These are phyloP conservation scores for Sebastes fasciatus DNA, from an alignment of 2,113 vertebrate species.

Conservation along the genomic window DNA sequence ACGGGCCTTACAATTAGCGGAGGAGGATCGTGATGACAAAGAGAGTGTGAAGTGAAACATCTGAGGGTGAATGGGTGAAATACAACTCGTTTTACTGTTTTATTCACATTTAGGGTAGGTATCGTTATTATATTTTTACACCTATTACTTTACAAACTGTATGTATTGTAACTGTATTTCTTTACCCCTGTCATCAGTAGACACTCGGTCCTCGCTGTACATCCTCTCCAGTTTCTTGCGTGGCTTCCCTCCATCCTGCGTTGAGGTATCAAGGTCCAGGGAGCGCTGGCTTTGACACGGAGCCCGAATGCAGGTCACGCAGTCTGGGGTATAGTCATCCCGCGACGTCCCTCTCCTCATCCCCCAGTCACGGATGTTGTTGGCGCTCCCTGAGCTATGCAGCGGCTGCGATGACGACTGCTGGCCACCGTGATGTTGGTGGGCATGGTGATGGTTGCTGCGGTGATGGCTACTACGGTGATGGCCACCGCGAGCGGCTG, in stretches of 20 bases:
- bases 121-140: neutral
- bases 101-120: neutral
- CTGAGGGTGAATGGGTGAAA: neutral
- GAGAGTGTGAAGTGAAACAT: neutral
- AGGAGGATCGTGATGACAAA: neutral
- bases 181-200: slow-evolving; percentile 84
- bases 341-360: slow-evolving; percentile 85
- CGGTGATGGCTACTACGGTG: slow-evolving; percentile 85
- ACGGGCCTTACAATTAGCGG: slow-evolving; percentile 7
- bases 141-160: neutral
- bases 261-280: slow-evolving; percentile 89
- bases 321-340: slow-evolving; percentile 89
- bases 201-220: slow-evolving; percentile 92
- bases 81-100: neutral
- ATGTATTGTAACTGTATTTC: neutral
- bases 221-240: slow-evolving; percentile 94
- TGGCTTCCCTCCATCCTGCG: slow-evolving; percentile 80
- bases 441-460: slow-evolving; percentile 70
- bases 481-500: slow-evolving; percentile 55
- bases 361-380: slow-evolving; percentile 84
- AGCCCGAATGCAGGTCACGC: slow-evolving; percentile 86
- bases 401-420: slow-evolving; percentile 78
- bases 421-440: slow-evolving; percentile 68
- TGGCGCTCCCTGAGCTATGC: slow-evolving; percentile 85
- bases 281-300: slow-evolving; percentile 87